These are phyloP conservation scores for Heliconius congener DNA, from an alignment of 1,140 invertebrate genomes.

Conservation along the genomic window DNA sequence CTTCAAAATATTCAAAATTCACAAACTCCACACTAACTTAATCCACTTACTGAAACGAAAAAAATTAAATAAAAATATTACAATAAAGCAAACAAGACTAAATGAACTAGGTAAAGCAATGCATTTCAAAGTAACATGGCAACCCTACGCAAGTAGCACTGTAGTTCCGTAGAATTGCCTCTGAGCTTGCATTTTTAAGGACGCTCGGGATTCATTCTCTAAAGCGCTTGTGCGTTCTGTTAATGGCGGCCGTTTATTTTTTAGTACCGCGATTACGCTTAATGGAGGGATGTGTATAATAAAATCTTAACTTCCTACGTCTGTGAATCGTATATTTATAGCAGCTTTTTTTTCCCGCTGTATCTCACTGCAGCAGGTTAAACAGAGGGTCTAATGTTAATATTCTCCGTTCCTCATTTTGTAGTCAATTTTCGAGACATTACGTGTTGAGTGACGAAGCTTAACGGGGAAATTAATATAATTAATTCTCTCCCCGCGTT, in stretches of 20 bases:
- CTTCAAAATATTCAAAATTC: too few relatives aligned
- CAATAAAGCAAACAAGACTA: too few relatives aligned
- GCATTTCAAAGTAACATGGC: background rate
- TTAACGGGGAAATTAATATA: too few relatives aligned
- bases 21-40: too few relatives aligned
- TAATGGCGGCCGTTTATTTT: conserved; percentile 30
- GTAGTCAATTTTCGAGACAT: too few relatives aligned
- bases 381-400: too few relatives aligned
- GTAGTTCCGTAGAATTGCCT: conserved; percentile 59
- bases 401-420: too few relatives aligned
- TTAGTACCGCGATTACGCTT: conserved; percentile 9
- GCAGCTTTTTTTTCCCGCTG: background rate
- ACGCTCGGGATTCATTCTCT: conserved; percentile 40
- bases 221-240: conserved; percentile 28
- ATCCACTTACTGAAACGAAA: background rate
- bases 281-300: conserved; percentile 11
- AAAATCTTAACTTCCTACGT: conserved; percentile 6
- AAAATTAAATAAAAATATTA: background rate
- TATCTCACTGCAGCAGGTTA: too few relatives aligned
- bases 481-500: too few relatives aligned
- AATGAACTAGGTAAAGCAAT: background rate
- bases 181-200: conserved; percentile 64
- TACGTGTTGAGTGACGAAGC: too few relatives aligned
- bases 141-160: conserved; percentile 39
- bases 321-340: background rate